Evolutionary conservation across 1,140 invertebrate species (phyloP).

Genomic region (Nasonia longicornis): DNA sequence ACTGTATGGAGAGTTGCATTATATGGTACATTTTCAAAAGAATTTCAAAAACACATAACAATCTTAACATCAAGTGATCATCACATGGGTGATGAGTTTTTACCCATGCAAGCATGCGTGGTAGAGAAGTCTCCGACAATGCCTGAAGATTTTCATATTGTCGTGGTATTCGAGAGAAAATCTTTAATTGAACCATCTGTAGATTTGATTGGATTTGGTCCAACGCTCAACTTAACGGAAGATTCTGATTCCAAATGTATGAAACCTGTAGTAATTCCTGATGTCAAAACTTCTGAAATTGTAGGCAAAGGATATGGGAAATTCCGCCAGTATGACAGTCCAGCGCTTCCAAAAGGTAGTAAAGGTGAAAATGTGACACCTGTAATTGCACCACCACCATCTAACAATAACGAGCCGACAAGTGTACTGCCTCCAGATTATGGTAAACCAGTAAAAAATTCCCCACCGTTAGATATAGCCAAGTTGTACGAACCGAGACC

Average conservation of each 20-base stretch:
- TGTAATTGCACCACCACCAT: not conserved
- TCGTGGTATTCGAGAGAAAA: constrained; percentile 43
- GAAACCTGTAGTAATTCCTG: constrained; percentile 7
- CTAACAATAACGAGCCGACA: not conserved
- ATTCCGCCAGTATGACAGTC: constrained; percentile 26
- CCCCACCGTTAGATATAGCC: not conserved
- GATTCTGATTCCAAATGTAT: not conserved
- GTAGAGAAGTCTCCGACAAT: constrained; percentile 38
- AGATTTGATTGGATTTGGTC: constrained; percentile 16
- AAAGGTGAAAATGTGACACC: not conserved
- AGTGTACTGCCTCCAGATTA: not conserved
- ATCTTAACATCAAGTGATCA: constrained; percentile 32
- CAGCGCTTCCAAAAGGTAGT: not conserved
- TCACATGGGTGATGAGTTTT: constrained; percentile 25
- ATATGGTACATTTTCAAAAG: constrained; percentile 41
- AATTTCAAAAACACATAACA: constrained; percentile 35
- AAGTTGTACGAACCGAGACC: too few species aligned
- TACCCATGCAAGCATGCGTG: constrained; percentile 38
- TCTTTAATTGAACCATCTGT: constrained; percentile 29
- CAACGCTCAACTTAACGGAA: constrained; percentile 27
- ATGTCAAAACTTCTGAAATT: not conserved
- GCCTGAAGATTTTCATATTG: constrained; percentile 27
- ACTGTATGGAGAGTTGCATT: constrained; percentile 38
- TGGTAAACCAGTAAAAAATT: not conserved
- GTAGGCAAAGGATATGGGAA: not conserved